Percentiles rank a stretch among this genome's conserved stretches.
Evolutionary conservation across 2,797 vertebrate species (phyloP).

Genomic region (Sebastiscus tertius): DNA sequence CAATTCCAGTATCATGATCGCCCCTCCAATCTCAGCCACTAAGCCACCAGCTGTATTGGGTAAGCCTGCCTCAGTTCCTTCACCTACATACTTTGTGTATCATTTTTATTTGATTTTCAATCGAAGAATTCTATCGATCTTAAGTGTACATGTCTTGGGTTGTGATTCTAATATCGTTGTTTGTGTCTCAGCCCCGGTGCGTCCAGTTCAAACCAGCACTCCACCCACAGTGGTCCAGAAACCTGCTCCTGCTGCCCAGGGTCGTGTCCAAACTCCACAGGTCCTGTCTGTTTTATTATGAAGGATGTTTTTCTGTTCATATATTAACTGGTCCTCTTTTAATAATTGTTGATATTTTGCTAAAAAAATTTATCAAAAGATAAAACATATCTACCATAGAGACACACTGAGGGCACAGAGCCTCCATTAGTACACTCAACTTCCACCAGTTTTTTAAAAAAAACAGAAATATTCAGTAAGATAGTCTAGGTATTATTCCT

Average conservation of each 20-base stretch:
- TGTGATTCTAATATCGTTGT: background rate
- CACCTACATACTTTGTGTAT: background rate
- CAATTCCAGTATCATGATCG: constrained; percentile 62
- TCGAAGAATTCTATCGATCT: background rate
- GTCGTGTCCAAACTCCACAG: constrained; percentile 80
- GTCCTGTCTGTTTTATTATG: constrained; percentile 52
- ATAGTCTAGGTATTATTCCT: background rate
- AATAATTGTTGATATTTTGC: background rate
- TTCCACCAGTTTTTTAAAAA: background rate
- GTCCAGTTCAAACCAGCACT: constrained; percentile 76
- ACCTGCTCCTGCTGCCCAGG: constrained; percentile 76
- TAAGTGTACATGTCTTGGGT: background rate
- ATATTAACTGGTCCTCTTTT: background rate
- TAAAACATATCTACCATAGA: background rate
- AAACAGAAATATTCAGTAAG: background rate
- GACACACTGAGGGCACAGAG: background rate
- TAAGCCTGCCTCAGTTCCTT: constrained; percentile 10
- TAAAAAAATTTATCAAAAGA: background rate
- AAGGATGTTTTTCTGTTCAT: background rate
- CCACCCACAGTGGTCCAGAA: constrained; percentile 80
- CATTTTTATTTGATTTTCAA: background rate
- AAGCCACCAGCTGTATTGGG: constrained; percentile 72
- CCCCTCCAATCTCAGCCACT: constrained; percentile 20
- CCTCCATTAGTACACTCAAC: background rate
- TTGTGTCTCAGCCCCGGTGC: constrained; percentile 66